phyloP scores from a whole-genome alignment of 2,113 vertebrate genomes.

The Ictalurus punctatus region DNA sequence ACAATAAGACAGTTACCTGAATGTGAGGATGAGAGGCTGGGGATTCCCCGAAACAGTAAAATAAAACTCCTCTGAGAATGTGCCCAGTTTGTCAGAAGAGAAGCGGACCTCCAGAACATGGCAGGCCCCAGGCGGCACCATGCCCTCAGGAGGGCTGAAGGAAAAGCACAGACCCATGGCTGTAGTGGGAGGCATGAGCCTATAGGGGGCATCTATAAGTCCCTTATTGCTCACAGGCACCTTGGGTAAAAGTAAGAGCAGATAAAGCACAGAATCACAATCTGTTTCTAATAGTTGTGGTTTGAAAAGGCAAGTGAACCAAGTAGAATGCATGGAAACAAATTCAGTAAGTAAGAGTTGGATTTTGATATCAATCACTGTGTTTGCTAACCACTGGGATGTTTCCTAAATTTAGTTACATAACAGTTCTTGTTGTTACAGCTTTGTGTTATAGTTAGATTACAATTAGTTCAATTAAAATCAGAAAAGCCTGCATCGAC shows the following conservation, averaged over 20 bases:
- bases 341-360: background rate
- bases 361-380: background rate
- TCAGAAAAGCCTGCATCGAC: background rate
- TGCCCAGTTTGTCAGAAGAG: constrained; percentile 71
- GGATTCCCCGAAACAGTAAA: constrained; percentile 73
- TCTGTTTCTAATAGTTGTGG: background rate
- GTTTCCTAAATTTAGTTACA: background rate
- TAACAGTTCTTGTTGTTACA: background rate
- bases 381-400: background rate
- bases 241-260: constrained; percentile 63
- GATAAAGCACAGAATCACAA: background rate
- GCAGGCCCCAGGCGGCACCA: constrained; percentile 65
- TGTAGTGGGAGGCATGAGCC: constrained; percentile 65
- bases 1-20: constrained; percentile 70
- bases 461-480: background rate
- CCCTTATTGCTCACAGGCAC: constrained; percentile 78
- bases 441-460: background rate
- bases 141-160: constrained; percentile 76
- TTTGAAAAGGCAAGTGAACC: background rate
- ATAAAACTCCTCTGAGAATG: constrained; percentile 78
- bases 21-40: constrained; percentile 68
- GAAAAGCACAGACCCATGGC: constrained; percentile 76
- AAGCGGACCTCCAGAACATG: constrained; percentile 79
- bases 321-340: background rate
- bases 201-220: constrained; percentile 78